Conservation (phyloP, 2,113 vertebrate species). For the Athene cunicularia region DNA sequence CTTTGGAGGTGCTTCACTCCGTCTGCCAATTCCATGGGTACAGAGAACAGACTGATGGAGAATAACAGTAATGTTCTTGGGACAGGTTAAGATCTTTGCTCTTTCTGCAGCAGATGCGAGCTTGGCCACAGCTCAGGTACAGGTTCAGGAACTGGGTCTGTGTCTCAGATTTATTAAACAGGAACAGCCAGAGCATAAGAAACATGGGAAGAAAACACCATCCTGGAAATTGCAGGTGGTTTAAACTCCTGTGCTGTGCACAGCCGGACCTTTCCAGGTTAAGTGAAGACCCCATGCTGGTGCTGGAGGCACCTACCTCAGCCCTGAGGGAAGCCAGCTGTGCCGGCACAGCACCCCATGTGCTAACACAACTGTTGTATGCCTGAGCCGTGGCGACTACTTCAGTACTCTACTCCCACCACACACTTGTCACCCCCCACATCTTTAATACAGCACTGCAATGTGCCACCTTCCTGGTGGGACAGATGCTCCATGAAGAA, state of each 20-base stretch:
- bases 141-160: neutral
- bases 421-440: fast-evolving
- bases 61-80: fast-evolving
- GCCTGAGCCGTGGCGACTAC: neutral
- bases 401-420: neutral
- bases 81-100: neutral
- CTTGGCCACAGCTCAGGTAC: neutral
- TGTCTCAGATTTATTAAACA: neutral
- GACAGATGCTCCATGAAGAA: neutral
- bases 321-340: fast-evolving
- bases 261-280: fast-evolving
- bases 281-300: neutral
- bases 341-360: neutral
- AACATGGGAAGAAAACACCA: neutral
- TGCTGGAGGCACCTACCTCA: neutral
- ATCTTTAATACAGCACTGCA: neutral
- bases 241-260: neutral
- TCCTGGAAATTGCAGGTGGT: neutral
- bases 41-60: neutral
- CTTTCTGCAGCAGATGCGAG: neutral
- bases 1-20: neutral
- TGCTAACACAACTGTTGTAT: fast-evolving
- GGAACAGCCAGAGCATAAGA: neutral
- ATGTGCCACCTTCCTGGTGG: neutral
- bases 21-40: neutral